These are phyloP conservation scores for Ctenopoma kingsleyae DNA, from an alignment of 2,797 vertebrate species.

Conservation along the genomic window DNA sequence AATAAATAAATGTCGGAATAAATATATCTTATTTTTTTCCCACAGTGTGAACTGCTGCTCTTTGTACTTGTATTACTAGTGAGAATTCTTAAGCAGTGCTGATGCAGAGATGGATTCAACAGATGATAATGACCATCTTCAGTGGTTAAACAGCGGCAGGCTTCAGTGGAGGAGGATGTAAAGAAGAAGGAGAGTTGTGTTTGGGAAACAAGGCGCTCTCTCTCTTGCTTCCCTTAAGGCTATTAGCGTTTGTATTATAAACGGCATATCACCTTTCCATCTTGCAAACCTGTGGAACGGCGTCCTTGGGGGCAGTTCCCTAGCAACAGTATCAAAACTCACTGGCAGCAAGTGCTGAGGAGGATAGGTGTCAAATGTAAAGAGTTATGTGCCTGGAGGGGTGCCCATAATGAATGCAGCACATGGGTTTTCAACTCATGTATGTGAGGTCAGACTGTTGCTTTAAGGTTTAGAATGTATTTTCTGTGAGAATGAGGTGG, in stretches of 20 bases:
- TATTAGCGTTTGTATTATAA: constrained; percentile 77
- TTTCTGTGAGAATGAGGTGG: constrained; percentile 16
- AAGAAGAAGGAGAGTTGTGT: constrained; percentile 37
- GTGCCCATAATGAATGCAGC: constrained; percentile 49
- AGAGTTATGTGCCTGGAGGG: constrained; percentile 42
- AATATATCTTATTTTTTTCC: constrained; percentile 24
- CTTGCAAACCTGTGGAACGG: constrained; percentile 58
- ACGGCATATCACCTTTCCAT: constrained; percentile 59
- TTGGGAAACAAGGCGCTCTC: constrained; percentile 36
- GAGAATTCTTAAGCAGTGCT: constrained; percentile 18
- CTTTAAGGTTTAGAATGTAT: constrained; percentile 45
- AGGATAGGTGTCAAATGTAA: constrained; percentile 60
- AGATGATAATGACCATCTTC: constrained; percentile 60
- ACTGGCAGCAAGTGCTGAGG: constrained; percentile 46
- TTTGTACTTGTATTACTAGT: constrained; percentile 47
- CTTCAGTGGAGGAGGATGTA: constrained; percentile 32
- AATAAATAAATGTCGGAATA: constrained; percentile 64
- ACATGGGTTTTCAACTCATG: constrained; percentile 53
- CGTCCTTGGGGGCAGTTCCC: constrained; percentile 79
- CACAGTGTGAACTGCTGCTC: constrained; percentile 28
- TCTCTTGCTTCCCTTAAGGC: constrained; percentile 68
- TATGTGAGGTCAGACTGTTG: constrained; percentile 44
- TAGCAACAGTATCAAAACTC: constrained; percentile 81
- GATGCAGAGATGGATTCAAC: constrained; percentile 32
- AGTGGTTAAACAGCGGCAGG: constrained; percentile 50